A percentile compares a stretch with the other conserved stretches of the same genome.
Evolutionary conservation across 2,888 invertebrate genomes (phyloP).

Genomic region (Cabera pusaria): DNA sequence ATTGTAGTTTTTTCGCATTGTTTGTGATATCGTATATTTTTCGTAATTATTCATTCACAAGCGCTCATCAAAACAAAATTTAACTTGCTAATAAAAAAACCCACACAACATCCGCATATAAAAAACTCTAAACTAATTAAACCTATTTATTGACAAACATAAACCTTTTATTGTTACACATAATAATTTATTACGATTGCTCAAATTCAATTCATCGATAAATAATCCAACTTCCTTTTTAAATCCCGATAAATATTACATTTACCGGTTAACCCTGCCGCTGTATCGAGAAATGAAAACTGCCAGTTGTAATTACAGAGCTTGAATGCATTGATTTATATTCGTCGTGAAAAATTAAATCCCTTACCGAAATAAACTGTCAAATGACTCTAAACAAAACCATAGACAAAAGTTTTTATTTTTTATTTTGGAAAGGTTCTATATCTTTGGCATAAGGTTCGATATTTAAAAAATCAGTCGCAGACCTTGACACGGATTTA

Average conservation of each 20-base stretch:
- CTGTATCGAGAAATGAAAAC: conserved; percentile 26
- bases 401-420: too few species aligned
- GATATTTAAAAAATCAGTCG: conserved; percentile 71
- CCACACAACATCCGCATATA: conserved; percentile 21
- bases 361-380: conserved; percentile 24
- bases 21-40: conserved; percentile 7
- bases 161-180: conserved; percentile 16
- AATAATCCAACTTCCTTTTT: conserved; percentile 24
- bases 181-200: conserved; percentile 22
- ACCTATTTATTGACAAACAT: conserved; percentile 20
- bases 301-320: conserved; percentile 26
- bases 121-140: conserved; percentile 15
- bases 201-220: conserved; percentile 23
- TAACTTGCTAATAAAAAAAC: conserved; percentile 22
- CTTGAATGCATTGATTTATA: conserved; percentile 30
- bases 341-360: conserved; percentile 18
- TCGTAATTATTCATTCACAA: conserved; percentile 10
- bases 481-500: conserved; percentile 66
- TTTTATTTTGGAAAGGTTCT: too few species aligned
- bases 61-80: conserved; percentile 29
- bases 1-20: conserved; percentile 17
- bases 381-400: too few species aligned
- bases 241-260: conserved; percentile 10
- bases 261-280: conserved; percentile 28
- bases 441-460: conserved; percentile 25